A percentile compares a stretch with the other conserved stretches of the same genome.
Evolutionary conservation across 2,797 vertebrate genomes (phyloP).

Genomic region (Gymnothorax javanicus): DNA sequence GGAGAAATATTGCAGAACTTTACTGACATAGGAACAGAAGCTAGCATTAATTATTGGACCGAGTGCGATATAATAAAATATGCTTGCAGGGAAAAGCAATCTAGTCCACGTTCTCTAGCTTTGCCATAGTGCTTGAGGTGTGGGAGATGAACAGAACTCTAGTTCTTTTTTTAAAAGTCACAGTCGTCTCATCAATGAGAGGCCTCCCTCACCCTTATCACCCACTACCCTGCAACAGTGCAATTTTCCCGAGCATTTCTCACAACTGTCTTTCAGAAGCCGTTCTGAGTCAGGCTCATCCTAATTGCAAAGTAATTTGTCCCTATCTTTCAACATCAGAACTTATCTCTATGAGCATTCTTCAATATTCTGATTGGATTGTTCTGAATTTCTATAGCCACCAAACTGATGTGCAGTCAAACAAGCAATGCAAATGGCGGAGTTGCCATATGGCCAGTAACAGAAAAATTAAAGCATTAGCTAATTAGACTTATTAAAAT

Average conservation of each 20-base stretch:
- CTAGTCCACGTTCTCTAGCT: background rate
- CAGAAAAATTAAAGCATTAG: background rate
- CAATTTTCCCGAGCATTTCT: background rate
- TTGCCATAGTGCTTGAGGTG: background rate
- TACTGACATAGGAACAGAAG: background rate
- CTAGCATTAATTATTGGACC: constrained; percentile 11
- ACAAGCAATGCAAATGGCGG: too few species aligned
- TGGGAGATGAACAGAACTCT: background rate
- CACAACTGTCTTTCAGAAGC: background rate
- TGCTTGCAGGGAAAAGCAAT: background rate
- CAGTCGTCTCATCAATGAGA: background rate
- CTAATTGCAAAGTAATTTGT: background rate
- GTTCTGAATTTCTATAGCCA: background rate
- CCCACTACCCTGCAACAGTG: background rate
- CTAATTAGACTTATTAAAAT: background rate
- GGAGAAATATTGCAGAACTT: background rate
- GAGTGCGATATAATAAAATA: constrained; percentile 15
- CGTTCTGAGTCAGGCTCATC: background rate
- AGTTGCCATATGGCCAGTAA: background rate
- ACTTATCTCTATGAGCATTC: background rate
- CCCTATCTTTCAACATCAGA: background rate
- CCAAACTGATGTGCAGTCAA: background rate
- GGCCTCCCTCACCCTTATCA: too few species aligned
- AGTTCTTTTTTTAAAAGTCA: background rate
- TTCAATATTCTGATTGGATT: background rate